Conservation (phyloP, 1,140 invertebrate genomes). For the Plodia interpunctella region DNA sequence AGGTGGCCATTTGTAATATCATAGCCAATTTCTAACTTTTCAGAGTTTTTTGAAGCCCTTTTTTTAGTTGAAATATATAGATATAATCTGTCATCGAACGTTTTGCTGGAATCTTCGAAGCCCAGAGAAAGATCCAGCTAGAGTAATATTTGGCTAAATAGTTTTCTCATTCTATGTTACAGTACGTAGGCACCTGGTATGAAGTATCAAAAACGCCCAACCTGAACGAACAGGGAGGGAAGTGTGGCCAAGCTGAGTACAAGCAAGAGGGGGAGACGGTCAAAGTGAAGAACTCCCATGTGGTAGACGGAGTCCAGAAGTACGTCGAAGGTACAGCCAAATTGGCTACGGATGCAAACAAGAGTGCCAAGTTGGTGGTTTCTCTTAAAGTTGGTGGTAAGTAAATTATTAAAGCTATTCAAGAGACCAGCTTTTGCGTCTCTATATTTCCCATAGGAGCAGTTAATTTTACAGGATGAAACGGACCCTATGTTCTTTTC, state of each 20-base stretch:
- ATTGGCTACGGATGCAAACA: conserved; percentile 33
- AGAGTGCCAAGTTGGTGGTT: conserved; percentile 36
- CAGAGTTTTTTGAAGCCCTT: too few species aligned
- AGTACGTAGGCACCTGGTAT: conserved; percentile 57
- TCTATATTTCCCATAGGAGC: too few species aligned
- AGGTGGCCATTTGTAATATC: too few species aligned
- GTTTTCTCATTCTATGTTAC: conserved; percentile 19
- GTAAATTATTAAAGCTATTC: too few species aligned
- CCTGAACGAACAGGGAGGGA: conserved; percentile 29
- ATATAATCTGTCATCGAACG: too few species aligned
- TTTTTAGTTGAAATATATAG: too few species aligned
- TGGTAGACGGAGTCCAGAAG: conserved; percentile 35
- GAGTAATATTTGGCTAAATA: neutral
- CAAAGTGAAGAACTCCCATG: conserved; percentile 45
- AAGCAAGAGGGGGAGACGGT: conserved; percentile 36
- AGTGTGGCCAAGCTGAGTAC: conserved; percentile 46
- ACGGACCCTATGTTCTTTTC: too few species aligned
- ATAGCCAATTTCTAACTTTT: too few species aligned
- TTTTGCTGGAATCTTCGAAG: too few species aligned
- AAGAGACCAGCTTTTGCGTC: too few species aligned
- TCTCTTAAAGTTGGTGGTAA: conserved; percentile 44
- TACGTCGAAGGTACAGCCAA: conserved; percentile 40
- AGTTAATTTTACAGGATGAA: too few species aligned
- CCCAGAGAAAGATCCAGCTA: too few species aligned
- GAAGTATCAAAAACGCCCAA: conserved; percentile 45